Evolutionary conservation across 2,113 vertebrate genomes (phyloP).

Genomic region (Perca schrenkii): DNA sequence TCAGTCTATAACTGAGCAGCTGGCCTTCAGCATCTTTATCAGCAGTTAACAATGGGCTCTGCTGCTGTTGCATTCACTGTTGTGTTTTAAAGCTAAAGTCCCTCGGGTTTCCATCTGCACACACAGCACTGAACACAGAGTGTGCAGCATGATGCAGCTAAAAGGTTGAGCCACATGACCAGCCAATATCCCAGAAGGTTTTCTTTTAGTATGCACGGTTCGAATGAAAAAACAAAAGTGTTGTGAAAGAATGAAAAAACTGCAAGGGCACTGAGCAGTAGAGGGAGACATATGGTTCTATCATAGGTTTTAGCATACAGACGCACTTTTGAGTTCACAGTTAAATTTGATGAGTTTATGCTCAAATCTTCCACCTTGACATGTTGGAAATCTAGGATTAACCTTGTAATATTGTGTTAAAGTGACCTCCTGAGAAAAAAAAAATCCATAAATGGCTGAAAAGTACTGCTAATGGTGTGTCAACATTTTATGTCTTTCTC

Average conservation of each 20-base stretch:
- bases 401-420: constrained; percentile 14
- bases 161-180: constrained; percentile 58
- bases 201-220: constrained; percentile 49
- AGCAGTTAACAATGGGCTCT: constrained; percentile 57
- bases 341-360: not conserved
- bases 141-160: constrained; percentile 61
- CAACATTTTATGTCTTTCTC: constrained; percentile 16
- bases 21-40: constrained; percentile 58
- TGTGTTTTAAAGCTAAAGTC: constrained; percentile 52
- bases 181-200: constrained; percentile 50
- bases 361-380: not conserved
- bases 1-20: constrained; percentile 37
- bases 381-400: constrained; percentile 23
- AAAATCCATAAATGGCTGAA: constrained; percentile 17
- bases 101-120: constrained; percentile 66
- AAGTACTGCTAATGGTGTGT: constrained; percentile 13
- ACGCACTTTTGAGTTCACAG: not conserved
- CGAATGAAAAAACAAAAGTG: constrained; percentile 36
- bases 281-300: constrained; percentile 23
- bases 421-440: constrained; percentile 17
- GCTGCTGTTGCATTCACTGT: constrained; percentile 62
- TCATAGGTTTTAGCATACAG: constrained; percentile 7
- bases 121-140: constrained; percentile 63
- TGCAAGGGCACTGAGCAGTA: constrained; percentile 25
- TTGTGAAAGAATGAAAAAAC: constrained; percentile 23